A percentile compares a stretch with the other conserved stretches of the same genome.
These are phyloP conservation scores for Dascillus cervinus DNA, from an alignment of 2,888 invertebrate species.

Conservation along the genomic window DNA sequence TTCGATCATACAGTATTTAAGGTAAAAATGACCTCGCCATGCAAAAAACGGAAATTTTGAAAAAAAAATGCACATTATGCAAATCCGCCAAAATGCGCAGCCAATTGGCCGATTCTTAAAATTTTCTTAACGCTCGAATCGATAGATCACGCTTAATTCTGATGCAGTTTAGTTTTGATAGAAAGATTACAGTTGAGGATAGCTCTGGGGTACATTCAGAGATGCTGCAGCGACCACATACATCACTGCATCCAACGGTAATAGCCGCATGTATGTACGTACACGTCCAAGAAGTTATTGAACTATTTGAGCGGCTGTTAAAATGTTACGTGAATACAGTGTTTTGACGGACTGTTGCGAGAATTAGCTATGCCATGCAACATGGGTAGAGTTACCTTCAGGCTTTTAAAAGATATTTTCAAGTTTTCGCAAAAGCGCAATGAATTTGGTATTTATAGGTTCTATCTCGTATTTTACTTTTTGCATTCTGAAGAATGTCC, in stretches of 20 bases:
- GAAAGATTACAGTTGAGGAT: conserved; percentile 31
- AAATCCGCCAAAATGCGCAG: conserved; percentile 10
- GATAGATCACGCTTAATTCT: conserved; percentile 34
- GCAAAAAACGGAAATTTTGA: no score
- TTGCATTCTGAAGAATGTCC: conserved; percentile 1
- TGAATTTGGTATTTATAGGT: conserved; percentile 6
- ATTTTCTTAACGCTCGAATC: conserved; percentile 19
- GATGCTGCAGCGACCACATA: conserved; percentile 16
- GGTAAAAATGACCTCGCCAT: no score
- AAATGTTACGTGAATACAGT: conserved; percentile 4
- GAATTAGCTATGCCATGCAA: conserved; percentile 18
- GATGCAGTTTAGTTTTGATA: conserved; percentile 33
- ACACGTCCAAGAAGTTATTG: conserved; percentile 15
- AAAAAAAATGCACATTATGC: conserved; percentile 14
- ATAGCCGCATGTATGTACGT: conserved; percentile 12
- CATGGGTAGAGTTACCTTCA: conserved; percentile 7
- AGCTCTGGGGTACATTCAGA: conserved; percentile 11
- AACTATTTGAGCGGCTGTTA: conserved; percentile 5
- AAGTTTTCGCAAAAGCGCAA: conserved; percentile 10
- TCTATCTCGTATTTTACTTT: conserved; percentile 5
- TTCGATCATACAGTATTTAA: no score
- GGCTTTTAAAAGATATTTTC: conserved; percentile 5
- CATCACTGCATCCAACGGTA: conserved; percentile 16
- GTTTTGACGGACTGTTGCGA: conserved; percentile 14
- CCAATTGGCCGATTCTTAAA: conserved; percentile 8